These are phyloP conservation scores for Acanthurus tractus DNA, from an alignment of 2,797 vertebrate genomes.

Conservation along the genomic window DNA sequence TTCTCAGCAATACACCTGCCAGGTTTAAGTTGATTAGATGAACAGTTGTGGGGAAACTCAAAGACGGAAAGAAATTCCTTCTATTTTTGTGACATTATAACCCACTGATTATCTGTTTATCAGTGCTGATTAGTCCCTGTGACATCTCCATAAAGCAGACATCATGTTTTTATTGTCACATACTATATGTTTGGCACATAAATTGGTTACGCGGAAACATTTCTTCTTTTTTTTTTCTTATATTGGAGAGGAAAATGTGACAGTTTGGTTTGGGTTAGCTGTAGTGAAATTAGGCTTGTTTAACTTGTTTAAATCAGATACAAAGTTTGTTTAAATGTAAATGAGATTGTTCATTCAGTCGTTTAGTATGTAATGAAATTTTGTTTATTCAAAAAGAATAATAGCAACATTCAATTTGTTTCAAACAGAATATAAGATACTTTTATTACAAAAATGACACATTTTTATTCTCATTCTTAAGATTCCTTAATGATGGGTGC, in stretches of 20 bases:
- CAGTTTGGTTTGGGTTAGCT: constrained; percentile 62
- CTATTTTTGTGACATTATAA: constrained; percentile 32
- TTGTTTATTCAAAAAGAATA: neutral
- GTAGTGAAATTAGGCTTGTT: constrained; percentile 53
- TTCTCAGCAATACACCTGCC: neutral
- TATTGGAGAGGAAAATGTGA: constrained; percentile 40
- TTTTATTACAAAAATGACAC: constrained; percentile 10
- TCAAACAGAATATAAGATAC: neutral
- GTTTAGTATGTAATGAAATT: constrained; percentile 35
- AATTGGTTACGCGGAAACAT: constrained; percentile 52
- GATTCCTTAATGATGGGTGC: constrained; percentile 21
- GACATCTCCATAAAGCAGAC: constrained; percentile 41
- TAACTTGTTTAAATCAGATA: constrained; percentile 67
- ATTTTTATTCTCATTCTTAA: constrained; percentile 15
- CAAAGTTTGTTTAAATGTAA: constrained; percentile 74
- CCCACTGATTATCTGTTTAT: constrained; percentile 51
- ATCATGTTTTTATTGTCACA: constrained; percentile 30
- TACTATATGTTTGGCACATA: neutral
- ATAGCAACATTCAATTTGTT: neutral
- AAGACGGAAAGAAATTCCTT: neutral
- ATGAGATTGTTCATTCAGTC: constrained; percentile 70
- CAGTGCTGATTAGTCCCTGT: neutral
- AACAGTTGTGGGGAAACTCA: neutral
- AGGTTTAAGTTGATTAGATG: neutral
- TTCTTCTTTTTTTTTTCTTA: constrained; percentile 26